Evolutionary conservation across 2,113 vertebrate species (phyloP).

Genomic region (Anolis sagrei): DNA sequence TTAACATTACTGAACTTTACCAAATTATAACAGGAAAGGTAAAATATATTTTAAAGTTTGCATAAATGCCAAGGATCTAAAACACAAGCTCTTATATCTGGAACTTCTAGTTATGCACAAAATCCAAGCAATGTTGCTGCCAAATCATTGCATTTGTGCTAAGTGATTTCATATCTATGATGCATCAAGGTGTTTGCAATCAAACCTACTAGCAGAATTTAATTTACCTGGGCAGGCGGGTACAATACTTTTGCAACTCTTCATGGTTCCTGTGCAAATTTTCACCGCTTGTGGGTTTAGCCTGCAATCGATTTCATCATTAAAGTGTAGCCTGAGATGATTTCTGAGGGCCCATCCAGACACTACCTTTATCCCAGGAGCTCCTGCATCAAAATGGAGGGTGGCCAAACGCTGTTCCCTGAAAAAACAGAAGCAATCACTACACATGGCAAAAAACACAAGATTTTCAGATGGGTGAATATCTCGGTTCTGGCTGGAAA

Average conservation of each 20-base stretch:
- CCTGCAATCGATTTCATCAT: too few relatives aligned
- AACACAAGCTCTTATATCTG: background rate
- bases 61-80: background rate
- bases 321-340: too few relatives aligned
- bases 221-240: background rate
- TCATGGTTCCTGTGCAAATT: background rate
- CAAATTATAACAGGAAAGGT: background rate
- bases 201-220: background rate
- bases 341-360: too few relatives aligned
- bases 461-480: too few relatives aligned
- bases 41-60: background rate
- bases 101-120: background rate
- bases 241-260: background rate
- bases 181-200: background rate
- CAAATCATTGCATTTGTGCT: background rate
- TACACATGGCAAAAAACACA: too few relatives aligned
- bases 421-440: too few relatives aligned
- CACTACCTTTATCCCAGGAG: too few relatives aligned
- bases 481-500: too few relatives aligned
- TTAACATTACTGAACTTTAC: background rate
- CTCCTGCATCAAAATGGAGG: too few relatives aligned
- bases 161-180: background rate
- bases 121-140: background rate
- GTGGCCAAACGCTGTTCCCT: too few relatives aligned
- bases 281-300: background rate